These are phyloP conservation scores for Agriopis aurantiaria DNA, from an alignment of 2,888 invertebrate species.

Conservation along the genomic window DNA sequence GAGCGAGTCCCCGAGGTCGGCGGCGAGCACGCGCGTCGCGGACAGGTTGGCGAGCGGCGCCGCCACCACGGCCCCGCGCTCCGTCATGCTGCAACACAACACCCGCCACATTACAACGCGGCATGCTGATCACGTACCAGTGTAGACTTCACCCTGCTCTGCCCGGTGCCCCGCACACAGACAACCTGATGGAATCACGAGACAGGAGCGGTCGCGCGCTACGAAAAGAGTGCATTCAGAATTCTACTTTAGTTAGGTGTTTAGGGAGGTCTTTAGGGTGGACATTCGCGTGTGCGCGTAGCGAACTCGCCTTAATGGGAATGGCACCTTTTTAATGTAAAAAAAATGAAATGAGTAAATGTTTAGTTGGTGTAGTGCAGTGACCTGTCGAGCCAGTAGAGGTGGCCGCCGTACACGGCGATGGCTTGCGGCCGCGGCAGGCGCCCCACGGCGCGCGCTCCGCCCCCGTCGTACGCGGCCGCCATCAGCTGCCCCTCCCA, in stretches of 20 bases:
- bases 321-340: no score
- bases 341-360: no score
- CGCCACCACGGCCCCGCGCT: slow-evolving; percentile 88
- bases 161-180: no score
- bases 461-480: slow-evolving; percentile 71
- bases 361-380: slow-evolving; percentile 44
- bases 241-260: no score
- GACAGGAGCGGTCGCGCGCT: no score
- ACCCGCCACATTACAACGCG: not conserved
- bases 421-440: slow-evolving; percentile 86
- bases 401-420: slow-evolving; percentile 86
- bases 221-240: no score
- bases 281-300: no score
- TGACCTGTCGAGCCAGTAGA: slow-evolving; percentile 94
- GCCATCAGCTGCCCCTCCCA: slow-evolving; percentile 70
- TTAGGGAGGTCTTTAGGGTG: no score
- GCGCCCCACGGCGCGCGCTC: slow-evolving; percentile 84
- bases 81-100: slow-evolving; percentile 58
- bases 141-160: no score
- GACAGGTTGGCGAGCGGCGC: slow-evolving; percentile 87
- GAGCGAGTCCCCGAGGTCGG: slow-evolving; percentile 53
- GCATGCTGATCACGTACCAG: no score
- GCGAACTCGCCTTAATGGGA: no score
- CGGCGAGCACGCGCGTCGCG: slow-evolving; percentile 54
- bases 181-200: no score